Evolutionary conservation across 2,888 invertebrate genomes (phyloP).

Genomic region (Spilarctia lutea): DNA sequence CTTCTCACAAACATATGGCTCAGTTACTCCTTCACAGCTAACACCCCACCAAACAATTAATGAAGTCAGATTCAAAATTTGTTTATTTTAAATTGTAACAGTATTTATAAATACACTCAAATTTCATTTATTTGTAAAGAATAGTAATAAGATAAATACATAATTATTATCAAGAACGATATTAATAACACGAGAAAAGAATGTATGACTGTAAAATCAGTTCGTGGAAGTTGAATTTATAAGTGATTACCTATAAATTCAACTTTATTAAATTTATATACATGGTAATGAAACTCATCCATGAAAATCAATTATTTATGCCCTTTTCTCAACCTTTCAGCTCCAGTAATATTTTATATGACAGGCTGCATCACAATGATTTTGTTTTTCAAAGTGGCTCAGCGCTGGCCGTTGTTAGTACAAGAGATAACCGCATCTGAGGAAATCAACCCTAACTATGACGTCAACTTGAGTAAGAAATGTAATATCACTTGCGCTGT

Average conservation of each 20-base stretch:
- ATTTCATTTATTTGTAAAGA: no score
- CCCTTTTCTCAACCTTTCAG: slow-evolving; percentile 53
- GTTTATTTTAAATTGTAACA: no score
- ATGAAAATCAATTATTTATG: neutral
- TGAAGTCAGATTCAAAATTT: no score
- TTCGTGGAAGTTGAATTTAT: neutral
- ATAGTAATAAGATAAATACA: no score
- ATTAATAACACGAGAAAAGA: no score
- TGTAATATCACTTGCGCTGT: slow-evolving; percentile 74
- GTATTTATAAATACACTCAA: no score
- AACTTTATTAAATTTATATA: neutral
- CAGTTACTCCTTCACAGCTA: no score
- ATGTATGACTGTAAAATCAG: no score
- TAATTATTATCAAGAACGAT: no score
- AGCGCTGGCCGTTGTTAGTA: slow-evolving; percentile 68
- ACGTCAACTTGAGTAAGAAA: slow-evolving; percentile 58
- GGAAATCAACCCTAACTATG: slow-evolving; percentile 69
- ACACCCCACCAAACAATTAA: no score
- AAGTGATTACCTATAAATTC: neutral
- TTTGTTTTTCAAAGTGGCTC: slow-evolving; percentile 70
- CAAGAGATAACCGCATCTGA: slow-evolving; percentile 67
- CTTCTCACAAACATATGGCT: no score
- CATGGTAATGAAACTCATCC: neutral
- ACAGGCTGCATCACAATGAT: slow-evolving; percentile 71
- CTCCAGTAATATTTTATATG: slow-evolving; percentile 72